phyloP scores from a whole-genome alignment of 2,113 vertebrate species.

The Columba janthina region DNA sequence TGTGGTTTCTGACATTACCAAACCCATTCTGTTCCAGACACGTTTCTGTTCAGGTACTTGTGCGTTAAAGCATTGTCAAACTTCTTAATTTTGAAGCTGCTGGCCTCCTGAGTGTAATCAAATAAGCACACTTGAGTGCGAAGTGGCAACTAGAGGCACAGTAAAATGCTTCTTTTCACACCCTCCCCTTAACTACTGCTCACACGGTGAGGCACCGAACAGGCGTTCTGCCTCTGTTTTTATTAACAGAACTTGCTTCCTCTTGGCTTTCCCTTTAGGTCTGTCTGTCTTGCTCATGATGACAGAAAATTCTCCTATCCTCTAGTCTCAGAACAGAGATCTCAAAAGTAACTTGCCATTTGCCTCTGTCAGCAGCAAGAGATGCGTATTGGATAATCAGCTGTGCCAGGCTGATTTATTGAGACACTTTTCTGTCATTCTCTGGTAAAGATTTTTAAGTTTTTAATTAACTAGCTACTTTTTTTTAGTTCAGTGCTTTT shows the following conservation, averaged over 20 bases:
- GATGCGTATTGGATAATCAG: constrained; percentile 66
- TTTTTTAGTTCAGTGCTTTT: constrained; percentile 71
- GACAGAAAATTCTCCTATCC: not conserved
- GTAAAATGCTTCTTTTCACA: not conserved
- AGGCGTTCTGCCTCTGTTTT: not conserved
- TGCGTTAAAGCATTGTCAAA: not conserved
- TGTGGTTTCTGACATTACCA: not conserved
- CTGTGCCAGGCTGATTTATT: constrained; percentile 73
- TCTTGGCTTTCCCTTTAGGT: not conserved
- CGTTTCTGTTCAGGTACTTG: not conserved
- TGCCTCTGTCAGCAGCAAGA: constrained; percentile 3
- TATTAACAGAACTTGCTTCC: not conserved
- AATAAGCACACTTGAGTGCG: not conserved
- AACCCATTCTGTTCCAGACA: not conserved
- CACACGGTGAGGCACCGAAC: not conserved
- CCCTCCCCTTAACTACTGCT: not conserved
- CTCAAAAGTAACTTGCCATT: not conserved
- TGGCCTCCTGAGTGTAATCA: not conserved
- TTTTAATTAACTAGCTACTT: constrained; percentile 79
- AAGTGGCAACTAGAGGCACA: not conserved
- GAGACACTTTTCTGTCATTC: constrained; percentile 69
- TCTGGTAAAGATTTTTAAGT: constrained; percentile 70
- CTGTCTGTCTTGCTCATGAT: not conserved
- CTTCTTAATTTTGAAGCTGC: constrained; percentile 5
- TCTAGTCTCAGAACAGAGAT: not conserved